Evolutionary conservation across 2,888 invertebrate species (phyloP).

Genomic region (Drosophila anomalipes): DNA sequence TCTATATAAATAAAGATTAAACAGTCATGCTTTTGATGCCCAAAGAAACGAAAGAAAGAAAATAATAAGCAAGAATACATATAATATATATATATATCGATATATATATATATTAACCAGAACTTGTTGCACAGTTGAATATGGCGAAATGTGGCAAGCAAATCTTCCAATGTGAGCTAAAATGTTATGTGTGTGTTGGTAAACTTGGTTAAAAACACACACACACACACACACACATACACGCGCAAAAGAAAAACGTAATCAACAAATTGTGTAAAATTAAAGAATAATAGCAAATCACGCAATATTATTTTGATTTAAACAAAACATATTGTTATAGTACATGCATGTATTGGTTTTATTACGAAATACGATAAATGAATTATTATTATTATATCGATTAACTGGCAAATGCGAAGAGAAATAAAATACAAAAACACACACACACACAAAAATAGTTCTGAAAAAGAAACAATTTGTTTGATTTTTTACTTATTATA

Average conservation of each 20-base stretch:
- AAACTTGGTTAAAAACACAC: conserved; percentile 10
- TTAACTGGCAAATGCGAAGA: conserved; percentile 55
- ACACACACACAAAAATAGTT: conserved; percentile 53
- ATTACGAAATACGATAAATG: conserved; percentile 77
- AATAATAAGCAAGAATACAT: conserved; percentile 3
- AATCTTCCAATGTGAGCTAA: conserved; percentile 1
- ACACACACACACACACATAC: neutral
- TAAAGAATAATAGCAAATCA: conserved; percentile 51
- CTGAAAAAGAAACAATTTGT: conserved; percentile 48
- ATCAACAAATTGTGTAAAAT: conserved; percentile 39
- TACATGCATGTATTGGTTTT: conserved; percentile 76
- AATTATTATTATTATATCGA: conserved; percentile 74
- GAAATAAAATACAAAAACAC: conserved; percentile 62
- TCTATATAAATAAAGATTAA: conserved; percentile 57
- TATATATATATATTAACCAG: conserved; percentile 24
- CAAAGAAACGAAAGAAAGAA: conserved; percentile 58
- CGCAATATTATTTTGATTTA: conserved; percentile 75
- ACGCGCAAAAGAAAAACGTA: conserved; percentile 21
- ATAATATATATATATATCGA: neutral
- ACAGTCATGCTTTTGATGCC: conserved; percentile 79
- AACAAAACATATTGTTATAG: conserved; percentile 61
- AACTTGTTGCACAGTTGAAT: conserved; percentile 45
- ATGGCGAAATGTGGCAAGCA: neutral
- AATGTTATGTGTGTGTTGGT: neutral
- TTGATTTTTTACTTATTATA: conserved; percentile 8